Base-by-base conservation (phyloP, 35 echinoderm and acorn worm species). In the Apostichopus japonicus region DNA sequence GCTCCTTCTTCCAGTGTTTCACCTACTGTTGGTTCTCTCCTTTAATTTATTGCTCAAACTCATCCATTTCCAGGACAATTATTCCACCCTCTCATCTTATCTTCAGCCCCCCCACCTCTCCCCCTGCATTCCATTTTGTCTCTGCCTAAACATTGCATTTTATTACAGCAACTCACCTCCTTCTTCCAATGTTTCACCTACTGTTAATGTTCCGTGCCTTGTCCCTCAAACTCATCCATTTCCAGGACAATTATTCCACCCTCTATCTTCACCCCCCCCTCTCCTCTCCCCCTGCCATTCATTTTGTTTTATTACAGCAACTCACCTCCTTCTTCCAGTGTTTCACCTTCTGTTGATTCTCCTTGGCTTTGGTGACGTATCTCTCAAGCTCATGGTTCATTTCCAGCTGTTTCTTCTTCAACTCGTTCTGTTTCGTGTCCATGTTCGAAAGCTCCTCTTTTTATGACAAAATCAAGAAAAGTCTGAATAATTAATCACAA, bases 311-410 rank as follows among this genome's bases (percentile, higher is more conserved):
- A 7, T 21, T 19, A 5, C 6, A 75, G 11, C 16, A 11, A 84
- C 81, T 93, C 72, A 96, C 97, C 93, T 99, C 97, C 96, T 99
- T 99, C 90, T 96, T 99, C 95, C 95, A 98, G 54, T 99, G 97
- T 82, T 93, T 99, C 19, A 91, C 92, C 79, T 94, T 94, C 91
- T 96, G 95, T 73, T 98, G 95, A 79, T 99, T 99, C 70, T 99
- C 97, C 73, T 95, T 96, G 27, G 96, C 89, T 54, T 90, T 90
- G 27, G 61, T 86, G 21, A 93, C 93, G 53, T 94, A 99, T 15
- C 88, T 93, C 82, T 99, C 97, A 82, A 99, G 56, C 71, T 96
- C 95, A 77, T 99, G 94, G 55, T 95, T 94, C 81, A 99, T 95
- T 79, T 99, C 95, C 19, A 99, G 77, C 92, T 96, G 93, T 53